Conservation (phyloP, 53 echinoderm and acorn worm genomes). For the Patiria pectinifera region DNA sequence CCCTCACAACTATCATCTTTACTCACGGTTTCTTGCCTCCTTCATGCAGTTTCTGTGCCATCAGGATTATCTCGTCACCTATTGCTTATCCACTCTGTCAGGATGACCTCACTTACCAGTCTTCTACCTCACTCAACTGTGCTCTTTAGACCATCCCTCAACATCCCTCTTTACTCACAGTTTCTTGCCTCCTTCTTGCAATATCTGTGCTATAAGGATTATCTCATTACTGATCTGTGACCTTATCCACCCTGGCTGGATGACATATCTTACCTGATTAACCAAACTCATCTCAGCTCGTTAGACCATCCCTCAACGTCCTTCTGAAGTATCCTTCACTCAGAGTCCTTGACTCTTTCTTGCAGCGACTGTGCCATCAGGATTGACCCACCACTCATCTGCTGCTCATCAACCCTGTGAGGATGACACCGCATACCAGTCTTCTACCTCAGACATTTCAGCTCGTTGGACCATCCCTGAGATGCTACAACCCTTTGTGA, state of each 20-base stretch:
- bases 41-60: too few relatives aligned
- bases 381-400: conserved; percentile 14
- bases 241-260: conserved; percentile 4
- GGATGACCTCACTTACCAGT: too few relatives aligned
- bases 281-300: conserved; percentile 6
- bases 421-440: conserved; percentile 48
- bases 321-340: not conserved
- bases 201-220: not conserved
- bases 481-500: conserved; percentile 35
- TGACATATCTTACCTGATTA: conserved; percentile 32
- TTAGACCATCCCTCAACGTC: not conserved
- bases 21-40: too few relatives aligned
- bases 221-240: not conserved
- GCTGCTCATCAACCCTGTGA: not conserved
- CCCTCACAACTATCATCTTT: too few relatives aligned
- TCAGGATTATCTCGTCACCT: too few relatives aligned
- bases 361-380: not conserved
- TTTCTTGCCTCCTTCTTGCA: not conserved
- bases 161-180: too few relatives aligned
- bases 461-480: conserved; percentile 58
- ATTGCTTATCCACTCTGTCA: too few relatives aligned
- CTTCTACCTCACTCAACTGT: too few relatives aligned
- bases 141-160: too few relatives aligned
- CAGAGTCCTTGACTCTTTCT: not conserved
- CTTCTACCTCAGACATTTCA: conserved; percentile 49